Base-by-base conservation (phyloP, 2,113 vertebrate genomes). In the Ornithorhynchus anatinus region DNA sequence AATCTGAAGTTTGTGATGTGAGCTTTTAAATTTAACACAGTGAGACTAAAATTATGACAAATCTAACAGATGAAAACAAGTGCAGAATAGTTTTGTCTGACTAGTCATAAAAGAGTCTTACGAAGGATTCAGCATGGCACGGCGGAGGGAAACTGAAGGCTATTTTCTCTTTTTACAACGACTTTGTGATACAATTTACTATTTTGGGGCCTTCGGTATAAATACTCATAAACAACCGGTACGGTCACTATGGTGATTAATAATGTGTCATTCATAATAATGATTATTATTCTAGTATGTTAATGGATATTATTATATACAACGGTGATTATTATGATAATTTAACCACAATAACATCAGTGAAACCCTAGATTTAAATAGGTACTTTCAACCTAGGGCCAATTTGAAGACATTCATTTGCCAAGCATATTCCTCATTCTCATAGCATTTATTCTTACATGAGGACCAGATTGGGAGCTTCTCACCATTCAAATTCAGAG, bases 21-120 rank as follows among this genome's bases (percentile, higher is more conserved):
- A 79, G 79, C 59, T 83, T 62, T 80, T 39, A 86, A 86, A 70
- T 84, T 76, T 81, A 84, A 74, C 75, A 76, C 54, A 82, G 37
- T n/a, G 71, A 81, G 77, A 71, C 65, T 39, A 75, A 61, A 85
- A 81, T 72, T 85, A 75, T 76, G 69, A 64, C 70, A 68, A 56
- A 69, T 73, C 67, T 59, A 81, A 79, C 10, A 75, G 59, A 80
- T 69, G 51, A 66, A 82, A 80, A 2, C 31, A 62, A 75, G 74
- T 75, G 76, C 48, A 53, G 60, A 75, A 80, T 77, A 81, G 72
- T 70, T 75, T 75, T 68, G n/a, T n/a, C n/a, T n/a, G n/a, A n/a
- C n/a, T n/a, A n/a, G n/a, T n/a, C n/a, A n/a, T 50, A 29, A 72
- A 82, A 80, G 70, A 79, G 60, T 59, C 63, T 70, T 75, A 57